Evolutionary conservation across 2,797 vertebrate species (phyloP), one percentile per base, ranked within the genome.

Genomic region (Cynopterus sphinx): DNA sequence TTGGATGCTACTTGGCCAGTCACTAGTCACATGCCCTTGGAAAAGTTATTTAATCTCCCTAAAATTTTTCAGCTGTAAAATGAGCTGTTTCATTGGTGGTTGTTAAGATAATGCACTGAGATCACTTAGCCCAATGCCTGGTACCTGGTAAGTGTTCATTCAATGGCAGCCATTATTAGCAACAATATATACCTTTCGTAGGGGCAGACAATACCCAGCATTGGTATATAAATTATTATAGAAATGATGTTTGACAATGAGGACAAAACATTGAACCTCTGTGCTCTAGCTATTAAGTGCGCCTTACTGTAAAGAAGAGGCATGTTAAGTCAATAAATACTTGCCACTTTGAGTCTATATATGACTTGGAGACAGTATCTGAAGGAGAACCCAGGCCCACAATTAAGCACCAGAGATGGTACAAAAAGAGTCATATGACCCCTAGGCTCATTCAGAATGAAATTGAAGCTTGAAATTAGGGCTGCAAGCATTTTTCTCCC

Each of bases 61-160:
- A 71, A 65, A 65, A 26, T 91, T 91, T 59, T 92, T 94, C 73
- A 16, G 61, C n/a, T 73, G 36, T 63, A 61, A 94, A 88, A 53
- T 39, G 49, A 43, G 28, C 87, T 36, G n/a, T 61, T 96, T 93
- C 28, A 16, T 2, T 95, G 68, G n/a, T 43, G 12, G 6, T 39
- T 67, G 53, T 67, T 85, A 95, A 95, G 15, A 61, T 55, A 85
- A 79, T 26, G 22, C 39, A 74, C 68, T 79, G n/a, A 82, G 87
- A 90, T 28, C 39, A 49, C 31, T 74, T 75, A 46, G 61, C 36
- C 26, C 81, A 59, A 13, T 7, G 26, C 15, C 49, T 73, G 57
- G 59, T 22, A 46, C 36, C 36, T 10, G 33, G 49, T 71, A 33
- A 83, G 24, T 73, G 28, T n/a, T 83, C 71, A 73, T 49, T 85